Evolutionary conservation across 2,113 vertebrate genomes (phyloP), one percentile per base, ranked within the genome.

Genomic region (Odocoileus hemionus): DNA sequence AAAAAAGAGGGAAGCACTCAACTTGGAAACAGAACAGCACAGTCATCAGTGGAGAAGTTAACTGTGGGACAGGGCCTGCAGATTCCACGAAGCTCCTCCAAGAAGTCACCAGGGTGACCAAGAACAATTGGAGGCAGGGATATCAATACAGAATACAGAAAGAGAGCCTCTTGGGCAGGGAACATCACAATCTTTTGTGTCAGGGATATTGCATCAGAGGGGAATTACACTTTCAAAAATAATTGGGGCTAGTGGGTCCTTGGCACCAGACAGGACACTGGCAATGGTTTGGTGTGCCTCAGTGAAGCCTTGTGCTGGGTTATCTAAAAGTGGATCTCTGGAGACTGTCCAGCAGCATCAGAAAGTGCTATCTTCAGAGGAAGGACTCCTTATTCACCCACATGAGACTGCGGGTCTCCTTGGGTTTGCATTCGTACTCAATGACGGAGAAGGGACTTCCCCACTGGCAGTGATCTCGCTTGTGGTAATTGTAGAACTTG

Each of bases 301-400:
- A 92, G 54, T 54, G 96, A 98, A 98, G 99, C 98, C 98, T 98
- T 98, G 98, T 98, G 98, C 98, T 99, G 99, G 98, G 98, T 97
- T 91, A 58, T 97, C 70, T 97, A 95, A 98, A 96, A 74, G 95
- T 97, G 94, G 97, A 45, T 92, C 98, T 97, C 95, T 86, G 92
- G 98, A 96, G 96, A 98, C 93, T 97, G 98, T 99, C 98, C 98
- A 98, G 98, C 97, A 95, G 78, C 95, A 60, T 52, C 83, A 43
- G 82, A 45, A 96, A 98, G 70, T 36, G 47, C 84, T 78, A 4
- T 91, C 95, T 94, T 99, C 99, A 99, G 94, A 99, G 98, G 97
- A 99, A 99, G 98, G 99, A 99, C 98, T 99, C 99, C 98, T 99
- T 99, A 98, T 99, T 99, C 99, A 99, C 99, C 99, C 99, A 99